Evolutionary conservation across 2,113 vertebrate genomes (phyloP), one percentile per base, ranked within the genome.

Genomic region (Etheostoma cragini): DNA sequence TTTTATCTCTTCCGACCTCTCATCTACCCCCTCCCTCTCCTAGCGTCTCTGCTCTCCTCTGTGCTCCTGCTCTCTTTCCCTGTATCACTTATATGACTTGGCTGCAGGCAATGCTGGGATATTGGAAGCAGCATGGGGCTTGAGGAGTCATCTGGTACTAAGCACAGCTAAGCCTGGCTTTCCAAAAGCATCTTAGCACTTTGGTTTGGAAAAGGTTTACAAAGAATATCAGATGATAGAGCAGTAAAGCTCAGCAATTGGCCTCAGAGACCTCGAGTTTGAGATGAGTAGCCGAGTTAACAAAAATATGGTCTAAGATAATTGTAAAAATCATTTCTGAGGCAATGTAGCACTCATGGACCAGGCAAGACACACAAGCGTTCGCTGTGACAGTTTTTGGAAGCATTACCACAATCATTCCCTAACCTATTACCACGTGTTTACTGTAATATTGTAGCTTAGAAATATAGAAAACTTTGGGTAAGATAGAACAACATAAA

Each of bases 111-210:
- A 52, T 52, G 45, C 60, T 81, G 83, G n/a, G 35, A 72, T 84
- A 85, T 62, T 82, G 78, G 78, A 86, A 82, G 82, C 78, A 80
- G 84, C 90, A 80, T 78, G 73, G 76, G 80, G 76, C 82, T 91
- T 17, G 75, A 88, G 46, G 85, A 90, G 79, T 92, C 91, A 88
- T 89, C 83, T 83, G 86, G 77, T 85, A 56, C 76, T 85, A 86
- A 88, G 85, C 81, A 64, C 76, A 73, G 79, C 83, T 89, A 87
- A 90, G 80, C 81, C 63, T 42, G 15, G 83, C 82, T 84, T 84
- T 78, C 12, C 49, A 87, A 85, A 86, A 78, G 77, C 85, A 75
- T 81, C 84, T 85, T 85, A 81, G 74, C 70, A 79, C 74, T 84
- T 81, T 73, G 67, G 80, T 84, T 67, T 81, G 45, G 72, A 82